Percentiles rank a stretch among this genome's conserved stretches.
Conservation (phyloP, 2,888 invertebrate genomes). For the Lepidochrysops patricia region DNA sequence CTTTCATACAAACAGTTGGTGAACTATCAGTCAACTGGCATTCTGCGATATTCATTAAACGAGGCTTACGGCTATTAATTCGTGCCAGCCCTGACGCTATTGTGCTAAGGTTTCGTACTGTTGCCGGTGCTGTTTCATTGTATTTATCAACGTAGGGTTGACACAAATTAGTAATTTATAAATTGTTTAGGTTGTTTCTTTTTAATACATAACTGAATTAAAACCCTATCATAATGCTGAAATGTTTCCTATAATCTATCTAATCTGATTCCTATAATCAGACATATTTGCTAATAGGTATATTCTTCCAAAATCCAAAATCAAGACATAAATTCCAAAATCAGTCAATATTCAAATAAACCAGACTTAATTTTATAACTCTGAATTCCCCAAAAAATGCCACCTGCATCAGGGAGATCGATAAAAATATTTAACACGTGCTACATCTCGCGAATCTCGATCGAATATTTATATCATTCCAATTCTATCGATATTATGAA, state of each 20-base stretch:
- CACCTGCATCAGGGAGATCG: not conserved
- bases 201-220: too few species aligned
- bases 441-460: not conserved
- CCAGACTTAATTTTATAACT: too few species aligned
- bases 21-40: conserved; percentile 46
- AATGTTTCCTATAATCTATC: too few species aligned
- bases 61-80: conserved; percentile 61
- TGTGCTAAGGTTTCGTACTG: conserved; percentile 49
- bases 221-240: too few species aligned
- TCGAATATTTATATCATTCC: conserved; percentile 8
- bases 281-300: too few species aligned
- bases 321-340: too few species aligned
- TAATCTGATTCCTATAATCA: too few species aligned
- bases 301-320: too few species aligned
- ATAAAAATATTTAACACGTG: not conserved
- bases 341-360: too few species aligned
- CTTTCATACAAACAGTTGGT: conserved; percentile 11
- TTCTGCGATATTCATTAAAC: conserved; percentile 70
- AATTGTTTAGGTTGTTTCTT: too few species aligned
- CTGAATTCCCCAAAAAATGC: not conserved
- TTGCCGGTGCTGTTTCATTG: conserved; percentile 33
- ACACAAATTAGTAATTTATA: not conserved
- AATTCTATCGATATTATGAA: conserved; percentile 22
- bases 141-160: conserved; percentile 46
- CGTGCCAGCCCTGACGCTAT: conserved; percentile 58